Evolutionary conservation across 2,888 invertebrate species (phyloP).

Genomic region (Orthosia cruda): DNA sequence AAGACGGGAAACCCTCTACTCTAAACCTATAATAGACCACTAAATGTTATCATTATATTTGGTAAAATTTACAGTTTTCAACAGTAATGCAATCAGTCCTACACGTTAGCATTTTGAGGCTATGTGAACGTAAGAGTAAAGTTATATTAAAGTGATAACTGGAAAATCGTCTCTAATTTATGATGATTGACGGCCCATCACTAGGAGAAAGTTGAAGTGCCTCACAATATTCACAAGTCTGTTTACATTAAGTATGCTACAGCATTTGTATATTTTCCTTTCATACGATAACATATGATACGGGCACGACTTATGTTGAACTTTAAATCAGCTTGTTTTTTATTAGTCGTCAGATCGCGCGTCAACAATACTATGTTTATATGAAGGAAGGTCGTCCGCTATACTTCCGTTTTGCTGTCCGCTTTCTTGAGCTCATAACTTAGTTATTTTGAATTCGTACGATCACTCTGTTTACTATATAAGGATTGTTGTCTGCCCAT

Average conservation of each 20-base stretch:
- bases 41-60: background rate
- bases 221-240: constrained; percentile 85
- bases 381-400: constrained; percentile 74
- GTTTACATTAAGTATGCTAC: constrained; percentile 82
- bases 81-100: constrained; percentile 6
- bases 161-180: constrained; percentile 86
- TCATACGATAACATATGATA: constrained; percentile 68
- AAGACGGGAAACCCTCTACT: background rate
- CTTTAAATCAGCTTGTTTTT: constrained; percentile 66
- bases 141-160: constrained; percentile 82
- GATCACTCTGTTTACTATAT: constrained; percentile 67
- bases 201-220: constrained; percentile 88
- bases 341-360: constrained; percentile 63
- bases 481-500: constrained; percentile 66
- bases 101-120: constrained; percentile 13
- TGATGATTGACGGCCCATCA: constrained; percentile 89
- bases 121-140: constrained; percentile 62
- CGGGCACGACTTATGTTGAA: constrained; percentile 68
- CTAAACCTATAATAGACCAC: background rate
- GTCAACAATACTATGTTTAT: constrained; percentile 67
- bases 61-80: background rate
- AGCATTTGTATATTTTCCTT: constrained; percentile 76
- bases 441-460: constrained; percentile 74
- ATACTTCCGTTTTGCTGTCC: constrained; percentile 75
- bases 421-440: constrained; percentile 77